These are phyloP conservation scores for Epiblema foenella DNA, from an alignment of 2,888 invertebrate species.

Conservation along the genomic window DNA sequence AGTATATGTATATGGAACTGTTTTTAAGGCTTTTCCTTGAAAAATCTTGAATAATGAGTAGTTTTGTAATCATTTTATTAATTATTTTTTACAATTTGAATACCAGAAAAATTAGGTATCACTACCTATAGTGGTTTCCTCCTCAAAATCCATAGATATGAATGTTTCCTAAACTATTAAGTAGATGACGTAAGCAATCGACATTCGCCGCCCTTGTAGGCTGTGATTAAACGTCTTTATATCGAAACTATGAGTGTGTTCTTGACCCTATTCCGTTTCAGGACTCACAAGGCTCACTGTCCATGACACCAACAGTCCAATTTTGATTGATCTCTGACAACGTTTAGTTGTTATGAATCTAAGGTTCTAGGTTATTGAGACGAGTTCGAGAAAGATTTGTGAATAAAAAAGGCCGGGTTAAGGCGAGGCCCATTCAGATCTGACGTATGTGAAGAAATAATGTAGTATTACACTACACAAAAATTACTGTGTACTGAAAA, in stretches of 20 bases:
- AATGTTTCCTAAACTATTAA: background rate
- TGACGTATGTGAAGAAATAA: no score
- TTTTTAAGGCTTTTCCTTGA: no score
- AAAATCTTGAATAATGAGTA: no score
- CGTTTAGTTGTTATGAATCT: background rate
- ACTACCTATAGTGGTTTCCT: no score
- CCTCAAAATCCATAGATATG: no score
- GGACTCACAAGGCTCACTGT: background rate
- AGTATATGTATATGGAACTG: no score
- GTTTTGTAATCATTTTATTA: no score
- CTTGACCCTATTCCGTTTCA: slow-evolving; percentile 16
- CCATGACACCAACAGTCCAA: background rate
- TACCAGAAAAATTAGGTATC: no score
- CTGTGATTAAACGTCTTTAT: slow-evolving; percentile 41
- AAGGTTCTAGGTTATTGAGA: background rate
- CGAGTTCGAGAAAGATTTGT: background rate
- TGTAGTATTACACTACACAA: no score
- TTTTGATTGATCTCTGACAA: background rate
- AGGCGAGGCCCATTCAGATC: no score
- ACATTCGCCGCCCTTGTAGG: slow-evolving; percentile 37
- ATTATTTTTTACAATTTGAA: no score
- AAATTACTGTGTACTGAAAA: no score
- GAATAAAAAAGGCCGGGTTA: background rate
- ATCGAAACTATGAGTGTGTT: background rate
- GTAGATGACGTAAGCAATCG: slow-evolving; percentile 25